A percentile compares a stretch with the other conserved stretches of the same genome.
Conservation (phyloP, 1,140 invertebrate genomes). For the Drosophila biarmipes region DNA sequence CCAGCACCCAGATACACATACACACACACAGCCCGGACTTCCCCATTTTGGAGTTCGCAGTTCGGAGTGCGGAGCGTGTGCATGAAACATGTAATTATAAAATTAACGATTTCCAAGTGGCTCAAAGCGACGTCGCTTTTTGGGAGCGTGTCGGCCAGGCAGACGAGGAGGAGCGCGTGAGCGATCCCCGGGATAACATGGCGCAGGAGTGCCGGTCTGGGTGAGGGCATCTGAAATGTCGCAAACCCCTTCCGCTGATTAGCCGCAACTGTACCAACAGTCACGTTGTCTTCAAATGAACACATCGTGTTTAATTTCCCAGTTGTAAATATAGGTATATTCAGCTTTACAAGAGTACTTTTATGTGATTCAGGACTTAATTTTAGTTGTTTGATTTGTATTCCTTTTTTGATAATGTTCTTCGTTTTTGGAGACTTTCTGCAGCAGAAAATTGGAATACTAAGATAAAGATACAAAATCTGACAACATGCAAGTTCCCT, state of each 20-base stretch:
- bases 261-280: not conserved
- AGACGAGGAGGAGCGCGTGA: not conserved
- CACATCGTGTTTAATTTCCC: too few species aligned
- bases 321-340: too few species aligned
- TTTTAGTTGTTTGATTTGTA: too few species aligned
- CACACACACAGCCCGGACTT: slow-evolving; percentile 10
- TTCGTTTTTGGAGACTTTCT: too few species aligned
- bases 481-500: too few species aligned
- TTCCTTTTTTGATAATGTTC: too few species aligned
- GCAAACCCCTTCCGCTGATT: not conserved
- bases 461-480: too few species aligned
- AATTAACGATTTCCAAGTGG: slow-evolving; percentile 83
- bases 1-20: slow-evolving; percentile 6
- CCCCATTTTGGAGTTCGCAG: slow-evolving; percentile 62
- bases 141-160: slow-evolving; percentile 41
- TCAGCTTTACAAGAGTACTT: too few species aligned
- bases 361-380: too few species aligned
- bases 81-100: slow-evolving; percentile 84
- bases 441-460: too few species aligned
- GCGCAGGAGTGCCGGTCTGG: not conserved
- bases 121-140: slow-evolving; percentile 58
- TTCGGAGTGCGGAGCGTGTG: slow-evolving; percentile 52
- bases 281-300: too few species aligned
- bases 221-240: slow-evolving; percentile 3
- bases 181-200: slow-evolving; percentile 10